Evolutionary conservation across 2,888 invertebrate genomes (phyloP), one percentile per base, ranked within the genome.

Genomic region (Agrotis segetum): DNA sequence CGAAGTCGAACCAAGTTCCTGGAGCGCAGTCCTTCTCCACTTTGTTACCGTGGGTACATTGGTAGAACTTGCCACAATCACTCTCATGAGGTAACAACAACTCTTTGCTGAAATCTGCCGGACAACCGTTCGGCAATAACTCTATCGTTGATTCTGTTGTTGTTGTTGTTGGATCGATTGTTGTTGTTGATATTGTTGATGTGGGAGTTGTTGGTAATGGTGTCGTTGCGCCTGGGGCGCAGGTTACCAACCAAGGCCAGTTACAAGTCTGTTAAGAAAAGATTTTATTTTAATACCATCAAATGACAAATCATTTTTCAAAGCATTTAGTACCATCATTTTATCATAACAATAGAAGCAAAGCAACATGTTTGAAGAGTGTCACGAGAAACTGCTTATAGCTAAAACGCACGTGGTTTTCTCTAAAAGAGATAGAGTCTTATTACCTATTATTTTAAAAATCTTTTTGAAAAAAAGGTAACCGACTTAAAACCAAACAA

Each of bases 61-160:
- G 85, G 72, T 93, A 92, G 70, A 87, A 94, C 70, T 90, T 91
- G 0, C 74, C 75, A 58, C 93, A 94, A 14, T 91, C 89, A 0
- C 71, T 77, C 50, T 91, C 90, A 40, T 94, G 92, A 0, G 93
- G 90, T 7, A 94, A 76, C 24, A 91, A 61, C 11, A 72, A 78
- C 11, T 88, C 83, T 0, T 85, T 55, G 40, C 81, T 70, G 61
- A 84, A 86, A 24, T 89, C 85, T 3, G 40, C 74, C 0, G 92
- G 92, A 60, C 93, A 93, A 0, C 90, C 91, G 64, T 90, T 90
- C 0, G 89, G 88, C 40, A 40, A 40, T 40, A 40, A 40, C 40
- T 40, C 40, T 40, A 11, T 11, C 11, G 40, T 40, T 40, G 40
- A 40, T 9, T 40, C 40, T 40, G 40, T 40, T 40, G 72, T 69